Percentiles rank a stretch among this genome's conserved stretches.
Conservation (phyloP, 2,113 vertebrate species). For the Platichthys stellatus region DNA sequence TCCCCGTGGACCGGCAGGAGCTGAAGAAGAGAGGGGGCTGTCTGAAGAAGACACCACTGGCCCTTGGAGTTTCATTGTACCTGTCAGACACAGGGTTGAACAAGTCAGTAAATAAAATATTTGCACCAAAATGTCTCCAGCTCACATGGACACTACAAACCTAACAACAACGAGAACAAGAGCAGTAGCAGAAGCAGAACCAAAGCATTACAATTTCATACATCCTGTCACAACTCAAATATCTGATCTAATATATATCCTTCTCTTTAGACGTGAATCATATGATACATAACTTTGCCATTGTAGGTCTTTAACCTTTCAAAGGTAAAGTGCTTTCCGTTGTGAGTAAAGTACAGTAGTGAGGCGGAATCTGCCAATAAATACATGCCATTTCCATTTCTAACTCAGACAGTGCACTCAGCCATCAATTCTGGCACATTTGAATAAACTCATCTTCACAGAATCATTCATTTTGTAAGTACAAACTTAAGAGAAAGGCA, state of each 20-base stretch:
- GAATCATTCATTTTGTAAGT: not conserved
- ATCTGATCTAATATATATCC: not conserved
- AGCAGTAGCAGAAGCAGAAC: not conserved
- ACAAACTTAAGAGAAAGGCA: slow-evolving; percentile 5
- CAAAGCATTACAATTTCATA: not conserved
- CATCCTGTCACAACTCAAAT: not conserved
- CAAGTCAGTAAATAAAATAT: not conserved
- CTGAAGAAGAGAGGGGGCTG: slow-evolving; percentile 71
- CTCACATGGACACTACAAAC: too few relatives aligned
- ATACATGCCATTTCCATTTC: not conserved
- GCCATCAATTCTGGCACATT: not conserved
- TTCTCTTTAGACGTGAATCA: too few relatives aligned
- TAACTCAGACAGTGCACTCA: not conserved
- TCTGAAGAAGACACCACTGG: slow-evolving; percentile 13
- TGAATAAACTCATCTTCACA: not conserved
- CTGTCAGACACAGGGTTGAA: slow-evolving; percentile 37
- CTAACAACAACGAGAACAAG: not conserved
- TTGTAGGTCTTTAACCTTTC: not conserved
- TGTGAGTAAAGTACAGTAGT: not conserved
- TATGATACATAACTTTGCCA: too few relatives aligned
- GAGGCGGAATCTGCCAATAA: not conserved
- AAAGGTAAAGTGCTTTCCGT: not conserved
- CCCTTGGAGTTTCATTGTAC: slow-evolving; percentile 15
- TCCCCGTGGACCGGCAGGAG: slow-evolving; percentile 62
- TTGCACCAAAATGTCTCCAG: not conserved